These are phyloP conservation scores for Alitta virens DNA, from an alignment of 2,888 invertebrate genomes.

Conservation along the genomic window DNA sequence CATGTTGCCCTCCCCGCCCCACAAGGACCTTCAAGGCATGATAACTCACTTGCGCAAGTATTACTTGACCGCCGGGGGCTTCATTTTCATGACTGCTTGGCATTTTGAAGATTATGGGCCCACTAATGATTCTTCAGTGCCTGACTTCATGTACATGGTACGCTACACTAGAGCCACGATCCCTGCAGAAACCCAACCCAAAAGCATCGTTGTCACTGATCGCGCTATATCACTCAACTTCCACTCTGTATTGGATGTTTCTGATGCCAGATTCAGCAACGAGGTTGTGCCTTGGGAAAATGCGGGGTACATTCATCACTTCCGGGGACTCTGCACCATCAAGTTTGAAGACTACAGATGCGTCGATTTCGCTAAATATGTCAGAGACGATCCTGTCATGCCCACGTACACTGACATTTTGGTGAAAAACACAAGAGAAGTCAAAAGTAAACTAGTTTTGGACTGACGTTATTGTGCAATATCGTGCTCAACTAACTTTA, in stretches of 20 bases:
- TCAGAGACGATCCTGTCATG: constrained; percentile 9
- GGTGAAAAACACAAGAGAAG: neutral
- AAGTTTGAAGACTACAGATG: constrained; percentile 17
- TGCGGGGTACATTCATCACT: constrained; percentile 16
- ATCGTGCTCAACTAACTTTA: too few species aligned
- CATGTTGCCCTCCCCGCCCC: constrained; percentile 6
- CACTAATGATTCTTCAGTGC: neutral
- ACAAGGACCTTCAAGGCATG: neutral
- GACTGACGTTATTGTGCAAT: too few species aligned
- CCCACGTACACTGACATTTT: constrained; percentile 5
- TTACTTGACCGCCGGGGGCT: constrained; percentile 2
- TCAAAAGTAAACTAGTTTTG: neutral
- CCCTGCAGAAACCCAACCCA: constrained; percentile 19
- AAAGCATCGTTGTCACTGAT: constrained; percentile 14
- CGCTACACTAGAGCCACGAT: constrained; percentile 9
- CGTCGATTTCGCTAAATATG: neutral
- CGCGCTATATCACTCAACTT: constrained; percentile 14
- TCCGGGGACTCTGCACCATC: constrained; percentile 9
- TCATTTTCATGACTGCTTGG: constrained; percentile 20
- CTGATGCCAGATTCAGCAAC: constrained; percentile 2
- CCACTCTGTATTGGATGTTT: constrained; percentile 5
- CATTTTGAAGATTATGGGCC: constrained; percentile 20
- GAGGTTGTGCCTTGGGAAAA: constrained; percentile 2
- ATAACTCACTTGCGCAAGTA: neutral
- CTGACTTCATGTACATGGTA: constrained; percentile 15